Conservation (phyloP, 2,113 vertebrate genomes). For the Uropsilus gracilis region DNA sequence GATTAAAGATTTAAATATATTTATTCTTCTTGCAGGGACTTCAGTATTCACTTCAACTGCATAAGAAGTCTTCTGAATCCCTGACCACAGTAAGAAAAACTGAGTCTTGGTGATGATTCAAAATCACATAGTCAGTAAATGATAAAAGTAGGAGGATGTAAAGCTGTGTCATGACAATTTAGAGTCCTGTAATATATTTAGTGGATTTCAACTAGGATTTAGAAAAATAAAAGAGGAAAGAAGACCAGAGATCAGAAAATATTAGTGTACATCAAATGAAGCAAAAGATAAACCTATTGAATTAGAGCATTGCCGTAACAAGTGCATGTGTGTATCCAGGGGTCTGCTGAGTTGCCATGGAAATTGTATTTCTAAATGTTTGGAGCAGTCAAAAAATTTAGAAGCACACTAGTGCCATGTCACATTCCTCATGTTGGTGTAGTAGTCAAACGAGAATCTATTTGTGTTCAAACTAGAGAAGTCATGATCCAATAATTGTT, state of each 20-base stretch:
- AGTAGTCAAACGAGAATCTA: constrained; percentile 5
- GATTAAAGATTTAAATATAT: neutral
- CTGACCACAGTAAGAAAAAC: neutral
- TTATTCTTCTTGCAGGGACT: neutral
- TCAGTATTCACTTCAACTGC: neutral
- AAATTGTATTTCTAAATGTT: constrained; percentile 11
- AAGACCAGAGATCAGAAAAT: neutral
- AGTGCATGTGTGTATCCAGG: neutral
- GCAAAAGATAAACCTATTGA: neutral
- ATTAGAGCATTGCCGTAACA: neutral
- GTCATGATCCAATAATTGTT: neutral
- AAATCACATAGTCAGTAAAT: neutral
- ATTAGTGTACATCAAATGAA: neutral
- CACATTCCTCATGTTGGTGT: neutral
- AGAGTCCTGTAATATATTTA: neutral
- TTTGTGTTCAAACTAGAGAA: neutral
- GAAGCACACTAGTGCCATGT: neutral
- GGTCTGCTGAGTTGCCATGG: neutral
- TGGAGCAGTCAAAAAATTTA: neutral
- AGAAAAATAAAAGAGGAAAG: neutral
- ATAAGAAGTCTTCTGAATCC: neutral
- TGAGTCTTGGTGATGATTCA: neutral
- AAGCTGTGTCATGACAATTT: neutral
- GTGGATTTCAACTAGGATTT: neutral
- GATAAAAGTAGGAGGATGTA: neutral